Evolutionary conservation across 2,113 vertebrate genomes (phyloP).

Genomic region (Uria lomvia): DNA sequence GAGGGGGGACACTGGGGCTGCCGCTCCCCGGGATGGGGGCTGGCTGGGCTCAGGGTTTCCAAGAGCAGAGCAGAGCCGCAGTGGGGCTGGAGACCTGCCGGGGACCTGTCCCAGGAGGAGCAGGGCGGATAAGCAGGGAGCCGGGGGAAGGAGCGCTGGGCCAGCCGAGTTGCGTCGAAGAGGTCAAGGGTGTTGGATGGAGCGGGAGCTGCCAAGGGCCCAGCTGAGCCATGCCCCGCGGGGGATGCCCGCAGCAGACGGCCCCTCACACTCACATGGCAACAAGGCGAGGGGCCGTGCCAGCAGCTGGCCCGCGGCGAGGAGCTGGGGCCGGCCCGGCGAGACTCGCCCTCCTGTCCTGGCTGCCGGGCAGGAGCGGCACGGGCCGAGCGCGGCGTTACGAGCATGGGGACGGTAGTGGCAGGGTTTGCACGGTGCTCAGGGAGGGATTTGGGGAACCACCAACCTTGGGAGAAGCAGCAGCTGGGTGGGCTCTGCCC

Average conservation of each 20-base stretch:
- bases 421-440: rapidly evolving
- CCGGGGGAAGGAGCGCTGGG: not conserved
- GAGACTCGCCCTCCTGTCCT: not conserved
- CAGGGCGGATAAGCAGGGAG: not conserved
- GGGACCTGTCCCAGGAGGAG: not conserved
- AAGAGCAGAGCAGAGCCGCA: rapidly evolving
- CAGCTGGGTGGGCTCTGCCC: not conserved
- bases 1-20: not conserved
- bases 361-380: rapidly evolving
- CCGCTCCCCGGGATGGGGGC: rapidly evolving
- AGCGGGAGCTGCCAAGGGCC: conserved; percentile 21
- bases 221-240: not conserved
- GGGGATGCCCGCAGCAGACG: not conserved
- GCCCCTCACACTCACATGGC: not conserved
- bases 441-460: not conserved
- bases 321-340: not conserved
- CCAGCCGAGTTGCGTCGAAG: conserved; percentile 41
- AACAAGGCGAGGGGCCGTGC: not conserved
- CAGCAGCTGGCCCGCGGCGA: not conserved
- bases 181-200: not conserved
- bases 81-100: not conserved
- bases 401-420: rapidly evolving
- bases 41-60: not conserved
- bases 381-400: not conserved
- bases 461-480: not conserved